A percentile compares a stretch with the other conserved stretches of the same genome.
Evolutionary conservation across 2,888 invertebrate genomes (phyloP).

Genomic region (Tetranychus piercei): DNA sequence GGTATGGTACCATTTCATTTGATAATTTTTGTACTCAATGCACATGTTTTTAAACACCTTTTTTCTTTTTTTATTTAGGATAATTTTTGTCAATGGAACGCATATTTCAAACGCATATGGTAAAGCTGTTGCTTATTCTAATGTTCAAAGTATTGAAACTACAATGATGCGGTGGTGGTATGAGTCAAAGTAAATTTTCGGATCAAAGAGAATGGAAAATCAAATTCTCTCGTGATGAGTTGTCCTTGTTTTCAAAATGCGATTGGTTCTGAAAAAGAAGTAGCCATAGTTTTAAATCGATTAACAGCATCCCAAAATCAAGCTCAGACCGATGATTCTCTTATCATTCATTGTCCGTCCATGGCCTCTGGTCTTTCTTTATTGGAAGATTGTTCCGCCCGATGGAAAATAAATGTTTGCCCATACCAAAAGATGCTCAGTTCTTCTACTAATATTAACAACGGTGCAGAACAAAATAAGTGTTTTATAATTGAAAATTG

Average conservation of each 20-base stretch:
- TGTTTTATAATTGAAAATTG: constrained; percentile 12
- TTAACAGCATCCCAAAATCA: constrained; percentile 32
- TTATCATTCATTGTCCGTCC: constrained; percentile 44
- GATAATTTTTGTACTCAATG: too few relatives aligned
- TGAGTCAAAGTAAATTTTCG: constrained; percentile 26
- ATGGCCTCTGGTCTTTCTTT: constrained; percentile 66
- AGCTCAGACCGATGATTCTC: constrained; percentile 21
- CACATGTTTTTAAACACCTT: too few relatives aligned
- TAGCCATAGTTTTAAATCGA: constrained; percentile 56
- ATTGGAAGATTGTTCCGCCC: constrained; percentile 50
- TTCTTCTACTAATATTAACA: constrained; percentile 38
- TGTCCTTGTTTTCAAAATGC: constrained; percentile 88
- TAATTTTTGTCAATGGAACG: too few relatives aligned
- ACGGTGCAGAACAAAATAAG: not conserved
- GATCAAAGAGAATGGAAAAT: constrained; percentile 43
- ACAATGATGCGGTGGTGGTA: constrained; percentile 38
- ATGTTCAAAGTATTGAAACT: constrained; percentile 72
- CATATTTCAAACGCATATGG: not conserved
- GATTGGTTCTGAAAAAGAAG: constrained; percentile 70
- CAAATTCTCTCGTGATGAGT: constrained; percentile 60
- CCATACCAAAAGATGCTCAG: constrained; percentile 40
- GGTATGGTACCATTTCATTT: too few relatives aligned
- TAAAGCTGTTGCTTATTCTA: constrained; percentile 70
- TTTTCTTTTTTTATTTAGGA: too few relatives aligned
- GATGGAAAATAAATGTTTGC: constrained; percentile 32